Conservation (phyloP, 2,113 vertebrate genomes). For the Aptenodytes patagonicus region DNA sequence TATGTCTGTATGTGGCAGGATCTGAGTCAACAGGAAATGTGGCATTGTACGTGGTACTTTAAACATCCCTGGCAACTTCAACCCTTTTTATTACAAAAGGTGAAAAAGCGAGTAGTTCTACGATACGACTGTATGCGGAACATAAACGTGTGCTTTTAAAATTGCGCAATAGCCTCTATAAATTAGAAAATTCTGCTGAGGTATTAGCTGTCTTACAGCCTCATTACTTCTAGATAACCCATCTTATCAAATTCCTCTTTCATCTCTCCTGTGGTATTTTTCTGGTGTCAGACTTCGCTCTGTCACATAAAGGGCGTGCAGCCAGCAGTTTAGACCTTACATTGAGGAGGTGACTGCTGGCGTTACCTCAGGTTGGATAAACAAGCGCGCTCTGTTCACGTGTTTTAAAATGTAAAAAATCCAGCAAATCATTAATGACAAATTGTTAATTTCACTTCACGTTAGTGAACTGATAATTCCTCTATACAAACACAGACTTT, state of each 20-base stretch:
- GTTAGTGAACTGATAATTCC: background rate
- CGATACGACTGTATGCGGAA: background rate
- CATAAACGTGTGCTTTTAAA: background rate
- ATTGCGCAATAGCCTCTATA: background rate
- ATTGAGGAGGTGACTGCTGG: background rate
- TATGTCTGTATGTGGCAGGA: background rate
- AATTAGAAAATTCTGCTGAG: background rate
- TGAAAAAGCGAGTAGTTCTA: background rate
- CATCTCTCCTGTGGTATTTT: background rate
- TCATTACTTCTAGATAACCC: background rate
- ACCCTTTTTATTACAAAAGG: background rate
- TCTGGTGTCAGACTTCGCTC: background rate
- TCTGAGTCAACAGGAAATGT: background rate
- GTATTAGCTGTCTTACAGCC: background rate
- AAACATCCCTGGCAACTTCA: background rate
- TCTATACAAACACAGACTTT: constrained; percentile 1
- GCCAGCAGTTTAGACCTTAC: background rate
- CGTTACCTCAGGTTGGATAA: background rate
- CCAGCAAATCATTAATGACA: background rate
- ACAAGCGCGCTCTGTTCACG: background rate
- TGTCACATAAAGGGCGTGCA: background rate
- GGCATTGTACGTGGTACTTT: background rate
- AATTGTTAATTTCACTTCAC: background rate
- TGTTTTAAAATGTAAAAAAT: background rate
- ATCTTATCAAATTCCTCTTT: background rate